Base-by-base conservation (phyloP, 2,113 vertebrate genomes). In the Lophotis ruficrista region DNA sequence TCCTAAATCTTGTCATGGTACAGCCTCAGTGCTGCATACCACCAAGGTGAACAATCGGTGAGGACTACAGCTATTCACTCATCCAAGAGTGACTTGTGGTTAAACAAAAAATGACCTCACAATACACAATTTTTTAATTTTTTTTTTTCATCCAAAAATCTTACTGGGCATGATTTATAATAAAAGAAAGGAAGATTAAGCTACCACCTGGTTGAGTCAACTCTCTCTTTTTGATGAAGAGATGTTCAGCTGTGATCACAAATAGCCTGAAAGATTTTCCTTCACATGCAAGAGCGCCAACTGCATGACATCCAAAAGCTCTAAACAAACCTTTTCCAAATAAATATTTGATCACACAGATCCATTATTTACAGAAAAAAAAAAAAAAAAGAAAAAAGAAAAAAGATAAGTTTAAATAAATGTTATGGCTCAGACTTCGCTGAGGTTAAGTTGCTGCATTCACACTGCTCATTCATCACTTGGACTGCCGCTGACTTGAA, bases 341-440 rank as follows among this genome's bases (percentile, higher is more conserved):
- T 92, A 94, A 96, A 97, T 96, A 85, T 96, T 96, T 94, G 57
- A 97, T 94, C 77, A 45, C 48, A 69, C 10, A 64, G 76, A 92
- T 81, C 51, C 54, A 82, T 94, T 96, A 94, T 94, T 93, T 91
- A 94, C 43, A 58, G 68, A 48, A 14, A 4, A 51, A 51, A 50
- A 33, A 53, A 85, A 66, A 89, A n/a, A 51, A 48, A 14, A 4
- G 25, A 51, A 50, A 33, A 53, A 85, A 66, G 87, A n/a, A 51
- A 80, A 38, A 88, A 37, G 41, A 71, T 51, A 76, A 60, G n/a
- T 60, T 93, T 69, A 95, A 95, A 95, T 71, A 96, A 97, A 95
- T 58, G 87, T 57, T 85, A 81, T 41, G 28, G 89, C 66, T 96
- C 72, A 85, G 83, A 62, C 65, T 30, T 91, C 51, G 47, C 38